Percentiles rank a stretch among this genome's conserved stretches.
Conservation (phyloP, 2,113 vertebrate species). For the Trochalopteron elliotii region DNA sequence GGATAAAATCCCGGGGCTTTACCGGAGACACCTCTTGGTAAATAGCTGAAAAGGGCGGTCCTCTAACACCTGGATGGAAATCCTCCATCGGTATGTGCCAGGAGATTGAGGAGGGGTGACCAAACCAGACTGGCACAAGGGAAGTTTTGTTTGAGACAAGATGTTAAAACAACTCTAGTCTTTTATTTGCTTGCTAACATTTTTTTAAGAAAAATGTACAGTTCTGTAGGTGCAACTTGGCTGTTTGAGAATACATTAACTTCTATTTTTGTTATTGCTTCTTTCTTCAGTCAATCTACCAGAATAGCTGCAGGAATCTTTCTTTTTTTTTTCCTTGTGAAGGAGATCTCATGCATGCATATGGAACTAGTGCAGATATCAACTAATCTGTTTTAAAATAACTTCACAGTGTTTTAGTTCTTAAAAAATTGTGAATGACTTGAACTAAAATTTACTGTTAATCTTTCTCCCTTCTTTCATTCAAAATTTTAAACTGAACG, state of each 20-base stretch:
- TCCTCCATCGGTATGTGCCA: fast-evolving
- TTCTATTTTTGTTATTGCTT: background rate
- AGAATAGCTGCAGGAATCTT: background rate
- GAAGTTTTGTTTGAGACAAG: background rate
- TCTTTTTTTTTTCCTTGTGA: background rate
- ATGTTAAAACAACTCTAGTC: fast-evolving
- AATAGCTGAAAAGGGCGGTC: fast-evolving
- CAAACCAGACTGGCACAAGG: fast-evolving
- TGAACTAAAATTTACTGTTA: background rate
- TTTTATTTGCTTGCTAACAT: background rate
- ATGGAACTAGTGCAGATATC: background rate
- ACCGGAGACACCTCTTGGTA: background rate
- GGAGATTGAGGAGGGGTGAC: background rate
- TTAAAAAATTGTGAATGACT: background rate
- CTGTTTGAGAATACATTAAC: fast-evolving
- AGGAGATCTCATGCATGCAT: background rate
- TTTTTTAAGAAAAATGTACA: fast-evolving
- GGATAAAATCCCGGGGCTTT: background rate
- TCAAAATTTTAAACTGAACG: background rate
- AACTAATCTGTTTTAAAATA: background rate
- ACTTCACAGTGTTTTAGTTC: background rate
- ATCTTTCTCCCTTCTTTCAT: background rate
- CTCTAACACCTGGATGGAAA: background rate
- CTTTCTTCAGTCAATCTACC: background rate
- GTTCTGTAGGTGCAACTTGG: background rate